Evolutionary conservation across 2,113 vertebrate genomes (phyloP).

Genomic region (Shinisaurus crocodilurus): DNA sequence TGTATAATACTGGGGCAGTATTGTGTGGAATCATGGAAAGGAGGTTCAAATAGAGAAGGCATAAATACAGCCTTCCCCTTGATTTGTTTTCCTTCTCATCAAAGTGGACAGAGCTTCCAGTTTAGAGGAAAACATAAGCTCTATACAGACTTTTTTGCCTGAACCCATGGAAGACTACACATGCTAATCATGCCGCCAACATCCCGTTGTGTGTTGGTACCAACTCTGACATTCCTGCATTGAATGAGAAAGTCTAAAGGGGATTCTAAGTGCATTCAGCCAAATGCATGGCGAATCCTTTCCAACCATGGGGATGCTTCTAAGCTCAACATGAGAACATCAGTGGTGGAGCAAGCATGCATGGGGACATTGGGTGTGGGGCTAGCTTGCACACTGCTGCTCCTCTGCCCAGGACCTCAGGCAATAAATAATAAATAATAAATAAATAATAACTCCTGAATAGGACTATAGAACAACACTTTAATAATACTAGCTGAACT

Average conservation of each 20-base stretch:
- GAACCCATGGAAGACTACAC: neutral
- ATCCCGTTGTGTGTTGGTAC: neutral
- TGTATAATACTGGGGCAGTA: neutral
- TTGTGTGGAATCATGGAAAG: neutral
- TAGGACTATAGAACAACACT: neutral
- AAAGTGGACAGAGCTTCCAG: neutral
- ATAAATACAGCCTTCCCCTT: neutral
- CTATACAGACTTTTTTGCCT: neutral
- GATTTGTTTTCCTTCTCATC: neutral
- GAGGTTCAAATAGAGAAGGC: neutral
- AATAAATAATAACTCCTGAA: too few relatives aligned
- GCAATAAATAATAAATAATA: too few relatives aligned
- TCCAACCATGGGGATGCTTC: neutral
- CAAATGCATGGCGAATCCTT: neutral
- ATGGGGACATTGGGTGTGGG: neutral
- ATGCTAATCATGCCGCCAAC: neutral
- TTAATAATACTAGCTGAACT: neutral
- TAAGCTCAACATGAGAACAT: neutral
- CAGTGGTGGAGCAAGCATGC: neutral
- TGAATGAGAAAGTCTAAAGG: too few relatives aligned
- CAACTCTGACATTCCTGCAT: neutral
- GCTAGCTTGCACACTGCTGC: neutral
- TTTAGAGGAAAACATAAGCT: neutral
- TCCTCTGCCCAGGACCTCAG: neutral
- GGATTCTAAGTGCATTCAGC: neutral